phyloP scores from a whole-genome alignment of 2,113 vertebrate genomes.

The Acanthisitta chloris region DNA sequence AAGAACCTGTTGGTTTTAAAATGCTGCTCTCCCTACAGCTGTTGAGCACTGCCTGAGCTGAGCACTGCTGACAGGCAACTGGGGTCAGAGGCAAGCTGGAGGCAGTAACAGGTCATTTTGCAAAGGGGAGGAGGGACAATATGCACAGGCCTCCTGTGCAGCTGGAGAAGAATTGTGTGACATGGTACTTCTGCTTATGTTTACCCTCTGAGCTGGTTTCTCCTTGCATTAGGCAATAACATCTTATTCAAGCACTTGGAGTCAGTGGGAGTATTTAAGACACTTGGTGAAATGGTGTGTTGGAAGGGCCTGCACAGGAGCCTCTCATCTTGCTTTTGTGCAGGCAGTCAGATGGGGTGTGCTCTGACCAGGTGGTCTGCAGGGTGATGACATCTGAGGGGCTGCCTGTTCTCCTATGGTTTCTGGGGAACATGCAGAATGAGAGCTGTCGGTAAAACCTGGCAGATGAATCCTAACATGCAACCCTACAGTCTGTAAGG shows the following conservation, averaged over 20 bases:
- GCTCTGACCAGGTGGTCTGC: neutral
- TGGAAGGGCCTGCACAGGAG: neutral
- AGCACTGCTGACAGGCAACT: neutral
- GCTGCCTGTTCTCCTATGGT: neutral
- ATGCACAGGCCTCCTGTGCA: neutral
- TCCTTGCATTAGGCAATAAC: neutral
- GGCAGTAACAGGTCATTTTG: neutral
- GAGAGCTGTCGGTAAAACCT: neutral
- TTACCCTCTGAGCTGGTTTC: neutral
- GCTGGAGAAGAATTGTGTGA: neutral
- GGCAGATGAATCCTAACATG: neutral
- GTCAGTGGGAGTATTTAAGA: neutral
- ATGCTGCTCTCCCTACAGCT: neutral
- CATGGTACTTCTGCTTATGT: neutral
- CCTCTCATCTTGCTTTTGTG: neutral
- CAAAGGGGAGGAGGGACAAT: neutral
- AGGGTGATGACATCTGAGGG: neutral
- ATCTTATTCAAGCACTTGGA: neutral
- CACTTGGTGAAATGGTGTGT: fast-evolving
- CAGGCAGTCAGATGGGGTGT: fast-evolving
- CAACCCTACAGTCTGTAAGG: neutral
- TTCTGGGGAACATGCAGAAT: neutral
- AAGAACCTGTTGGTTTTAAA: neutral
- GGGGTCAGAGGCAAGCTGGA: neutral
- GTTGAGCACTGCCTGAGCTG: neutral